Conservation (phyloP, 2,113 vertebrate genomes). For the Epinephelus fuscoguttatus region DNA sequence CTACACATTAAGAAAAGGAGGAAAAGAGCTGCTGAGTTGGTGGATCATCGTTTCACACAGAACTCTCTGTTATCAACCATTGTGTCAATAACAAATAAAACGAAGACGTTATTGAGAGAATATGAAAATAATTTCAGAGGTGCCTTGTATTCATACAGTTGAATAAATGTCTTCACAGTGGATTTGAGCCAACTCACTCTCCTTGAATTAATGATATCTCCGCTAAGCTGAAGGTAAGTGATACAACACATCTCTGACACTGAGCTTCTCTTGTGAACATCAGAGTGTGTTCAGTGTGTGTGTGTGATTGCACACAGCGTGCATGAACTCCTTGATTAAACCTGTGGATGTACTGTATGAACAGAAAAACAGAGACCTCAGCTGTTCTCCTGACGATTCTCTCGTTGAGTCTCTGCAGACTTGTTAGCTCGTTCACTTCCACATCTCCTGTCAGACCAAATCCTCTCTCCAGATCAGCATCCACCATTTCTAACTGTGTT, state of each 20-base stretch:
- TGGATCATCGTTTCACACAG: neutral
- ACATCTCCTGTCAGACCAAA: neutral
- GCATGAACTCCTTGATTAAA: too few relatives aligned
- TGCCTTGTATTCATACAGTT: too few relatives aligned
- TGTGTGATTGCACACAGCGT: too few relatives aligned
- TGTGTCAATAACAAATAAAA: too few relatives aligned
- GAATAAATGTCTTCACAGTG: too few relatives aligned
- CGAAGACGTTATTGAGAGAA: too few relatives aligned
- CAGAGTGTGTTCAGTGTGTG: neutral
- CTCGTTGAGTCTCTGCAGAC: conserved; percentile 14
- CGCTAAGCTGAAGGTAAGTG: too few relatives aligned
- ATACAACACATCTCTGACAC: neutral
- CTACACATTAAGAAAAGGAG: neutral
- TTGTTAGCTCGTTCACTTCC: conserved; percentile 2
- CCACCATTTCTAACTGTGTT: neutral
- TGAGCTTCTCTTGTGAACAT: neutral
- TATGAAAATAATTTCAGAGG: too few relatives aligned
- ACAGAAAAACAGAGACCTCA: too few relatives aligned
- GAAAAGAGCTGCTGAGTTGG: neutral
- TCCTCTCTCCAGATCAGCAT: neutral
- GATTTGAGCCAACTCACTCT: too few relatives aligned
- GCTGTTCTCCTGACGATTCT: neutral
- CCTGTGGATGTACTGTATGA: too few relatives aligned
- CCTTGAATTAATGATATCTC: too few relatives aligned
- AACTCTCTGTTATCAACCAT: neutral